These are phyloP conservation scores for Psittacula cyanocephala DNA, from an alignment of 2,113 vertebrate species.

Conservation along the genomic window DNA sequence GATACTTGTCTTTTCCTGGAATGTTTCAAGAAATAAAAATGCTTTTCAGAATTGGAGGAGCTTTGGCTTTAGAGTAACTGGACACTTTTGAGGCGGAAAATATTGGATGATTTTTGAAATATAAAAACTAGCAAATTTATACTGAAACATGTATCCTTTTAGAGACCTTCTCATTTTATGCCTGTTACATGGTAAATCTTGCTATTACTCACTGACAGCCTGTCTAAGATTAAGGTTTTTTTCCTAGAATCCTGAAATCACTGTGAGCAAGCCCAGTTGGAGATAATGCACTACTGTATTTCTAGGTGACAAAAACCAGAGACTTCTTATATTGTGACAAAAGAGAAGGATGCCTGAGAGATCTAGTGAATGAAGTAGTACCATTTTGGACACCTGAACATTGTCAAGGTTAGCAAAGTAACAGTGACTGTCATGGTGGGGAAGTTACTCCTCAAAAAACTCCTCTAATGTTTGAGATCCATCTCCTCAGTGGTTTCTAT, in stretches of 20 bases:
- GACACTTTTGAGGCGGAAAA: not conserved
- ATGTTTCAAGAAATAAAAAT: not conserved
- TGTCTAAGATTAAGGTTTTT: not conserved
- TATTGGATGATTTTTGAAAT: not conserved
- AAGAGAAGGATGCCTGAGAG: not conserved
- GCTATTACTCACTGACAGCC: not conserved
- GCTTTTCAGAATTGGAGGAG: not conserved
- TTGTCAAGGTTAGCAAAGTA: not conserved
- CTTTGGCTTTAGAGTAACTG: not conserved
- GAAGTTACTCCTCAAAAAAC: not conserved
- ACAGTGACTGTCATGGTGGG: not conserved
- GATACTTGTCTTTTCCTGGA: not conserved
- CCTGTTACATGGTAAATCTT: not conserved
- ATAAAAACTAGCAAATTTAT: not conserved
- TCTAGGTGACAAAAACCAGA: not conserved
- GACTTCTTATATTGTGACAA: not conserved
- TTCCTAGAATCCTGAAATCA: not conserved
- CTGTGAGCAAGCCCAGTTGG: not conserved
- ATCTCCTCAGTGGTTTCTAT: not conserved
- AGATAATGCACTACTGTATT: not conserved
- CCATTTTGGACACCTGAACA: not conserved
- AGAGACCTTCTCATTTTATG: not conserved
- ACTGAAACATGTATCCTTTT: not conserved
- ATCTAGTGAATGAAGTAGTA: not conserved
- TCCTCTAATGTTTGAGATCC: not conserved